Base-by-base conservation (phyloP, 2,113 vertebrate species). In the Brachypodius melanocephalos region DNA sequence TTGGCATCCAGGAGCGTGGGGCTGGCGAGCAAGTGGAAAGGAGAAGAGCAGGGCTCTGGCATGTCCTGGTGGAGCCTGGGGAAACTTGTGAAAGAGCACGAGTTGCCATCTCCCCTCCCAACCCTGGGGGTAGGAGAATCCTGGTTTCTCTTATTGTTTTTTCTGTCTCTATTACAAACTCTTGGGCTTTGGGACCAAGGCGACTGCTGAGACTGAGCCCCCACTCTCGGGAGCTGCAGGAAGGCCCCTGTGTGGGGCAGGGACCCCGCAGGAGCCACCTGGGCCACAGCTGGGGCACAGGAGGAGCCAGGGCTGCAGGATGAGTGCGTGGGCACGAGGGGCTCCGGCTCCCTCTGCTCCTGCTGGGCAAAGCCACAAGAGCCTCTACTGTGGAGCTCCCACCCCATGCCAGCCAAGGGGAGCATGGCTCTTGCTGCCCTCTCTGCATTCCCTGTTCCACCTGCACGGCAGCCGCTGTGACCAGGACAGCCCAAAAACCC, bases 141-240 rank as follows among this genome's bases (percentile, higher is more conserved):
- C 95, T 96, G 91, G 93, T 91, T 97, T 97, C 95, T 97, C 88
- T 87, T 83, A 61, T 93, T 91, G 51, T 2, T 61, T 88, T 94
- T 95, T 95, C 87, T 86, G 94, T 98, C 91, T 97, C 69, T 89
- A 6, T 90, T 79, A 69, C 69, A 95, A 96, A 97, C 96, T 97
- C 88, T 68, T 5, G 95, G 97, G 95, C 86, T 92, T 93, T 81
- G 67, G 89, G 87, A 95, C 88, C 77, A 83, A 83, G 94, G 89
- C 3, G 1, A 48, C n/a, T 0, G 13, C 67, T 78, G 71, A 9
- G 14, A 55, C 55, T 5, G 29, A 86, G 72, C 46, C 34, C 66
- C 24, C 0, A 1, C 68, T 76, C 76, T 65, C 0, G 0, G 51
- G 81, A 91, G 71, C 92, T 6, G 45, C 86, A 81, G 90, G 93